Evolutionary conservation across 2,888 invertebrate genomes (phyloP).

Genomic region (Seira sanloemensis): DNA sequence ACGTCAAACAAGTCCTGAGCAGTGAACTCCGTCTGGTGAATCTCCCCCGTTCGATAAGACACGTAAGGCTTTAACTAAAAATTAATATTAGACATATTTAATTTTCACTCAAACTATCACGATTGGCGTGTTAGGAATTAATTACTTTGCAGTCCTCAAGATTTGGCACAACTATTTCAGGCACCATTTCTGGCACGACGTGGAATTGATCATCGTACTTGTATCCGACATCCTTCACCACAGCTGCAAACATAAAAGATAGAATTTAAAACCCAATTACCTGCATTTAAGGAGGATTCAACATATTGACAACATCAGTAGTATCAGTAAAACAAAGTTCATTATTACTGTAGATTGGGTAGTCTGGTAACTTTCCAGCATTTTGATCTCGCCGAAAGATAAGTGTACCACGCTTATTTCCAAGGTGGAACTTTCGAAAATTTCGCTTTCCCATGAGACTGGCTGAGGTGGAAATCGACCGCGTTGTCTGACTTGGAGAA

Average conservation of each 20-base stretch:
- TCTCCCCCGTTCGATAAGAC: slow-evolving; percentile 87
- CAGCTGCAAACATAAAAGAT: slow-evolving; percentile 77
- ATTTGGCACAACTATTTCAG: slow-evolving; percentile 94
- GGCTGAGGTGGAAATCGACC: slow-evolving; percentile 76
- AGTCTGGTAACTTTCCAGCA: slow-evolving; percentile 79
- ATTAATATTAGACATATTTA: slow-evolving; percentile 16
- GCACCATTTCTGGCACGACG: slow-evolving; percentile 89
- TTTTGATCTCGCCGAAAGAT: slow-evolving; percentile 81
- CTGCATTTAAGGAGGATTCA: slow-evolving; percentile 39
- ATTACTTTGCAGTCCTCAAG: slow-evolving; percentile 84
- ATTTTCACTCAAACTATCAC: not conserved
- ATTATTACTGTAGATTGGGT: slow-evolving; percentile 83
- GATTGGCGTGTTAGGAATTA: not conserved
- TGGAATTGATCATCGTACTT: slow-evolving; percentile 79
- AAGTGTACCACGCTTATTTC: slow-evolving; percentile 85
- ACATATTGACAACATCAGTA: no score
- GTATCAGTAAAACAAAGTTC: no score
- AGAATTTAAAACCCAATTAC: not conserved
- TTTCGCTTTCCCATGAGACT: slow-evolving; percentile 83
- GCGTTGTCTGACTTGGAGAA: no score
- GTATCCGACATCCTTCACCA: slow-evolving; percentile 83
- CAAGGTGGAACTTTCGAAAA: slow-evolving; percentile 86
- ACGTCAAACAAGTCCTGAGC: slow-evolving; percentile 88
- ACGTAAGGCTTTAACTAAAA: slow-evolving; percentile 93
- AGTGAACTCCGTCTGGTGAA: slow-evolving; percentile 88